Evolutionary conservation across 2,113 vertebrate species (phyloP).

Genomic region (Himantopus leucocephalus): DNA sequence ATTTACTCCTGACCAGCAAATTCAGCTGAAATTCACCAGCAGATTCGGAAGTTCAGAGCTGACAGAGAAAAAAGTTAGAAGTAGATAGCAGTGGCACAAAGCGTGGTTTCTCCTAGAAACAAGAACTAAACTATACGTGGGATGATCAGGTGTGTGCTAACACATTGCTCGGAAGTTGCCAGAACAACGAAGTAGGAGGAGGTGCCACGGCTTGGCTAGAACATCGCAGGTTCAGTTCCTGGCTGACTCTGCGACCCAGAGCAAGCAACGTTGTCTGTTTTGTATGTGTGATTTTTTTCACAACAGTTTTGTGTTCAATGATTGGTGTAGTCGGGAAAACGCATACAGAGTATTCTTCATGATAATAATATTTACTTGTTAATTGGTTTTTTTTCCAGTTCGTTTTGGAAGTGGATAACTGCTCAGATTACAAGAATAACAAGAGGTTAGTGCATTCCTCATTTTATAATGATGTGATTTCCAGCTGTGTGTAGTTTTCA

Average conservation of each 20-base stretch:
- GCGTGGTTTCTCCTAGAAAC: accelerated
- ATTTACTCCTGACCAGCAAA: neutral
- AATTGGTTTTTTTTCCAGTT: constrained; percentile 63
- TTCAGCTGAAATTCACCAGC: neutral
- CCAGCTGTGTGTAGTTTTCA: neutral
- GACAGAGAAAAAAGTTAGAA: neutral
- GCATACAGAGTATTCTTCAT: neutral
- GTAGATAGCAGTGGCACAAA: neutral
- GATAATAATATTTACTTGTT: neutral
- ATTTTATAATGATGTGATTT: neutral
- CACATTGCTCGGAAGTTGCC: neutral
- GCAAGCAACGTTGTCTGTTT: accelerated
- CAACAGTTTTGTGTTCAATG: neutral
- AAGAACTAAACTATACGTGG: neutral
- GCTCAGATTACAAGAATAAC: constrained; percentile 69
- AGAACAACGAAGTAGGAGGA: neutral
- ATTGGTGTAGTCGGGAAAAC: accelerated
- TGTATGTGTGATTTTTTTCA: neutral
- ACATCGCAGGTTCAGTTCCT: neutral
- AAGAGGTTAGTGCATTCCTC: constrained; percentile 70
- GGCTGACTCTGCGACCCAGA: neutral
- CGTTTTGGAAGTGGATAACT: constrained; percentile 76
- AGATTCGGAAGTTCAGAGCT: neutral
- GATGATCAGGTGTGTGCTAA: neutral
- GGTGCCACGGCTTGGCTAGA: neutral